These are phyloP conservation scores for Apeira syringaria DNA, from an alignment of 2,888 invertebrate species.

Conservation along the genomic window DNA sequence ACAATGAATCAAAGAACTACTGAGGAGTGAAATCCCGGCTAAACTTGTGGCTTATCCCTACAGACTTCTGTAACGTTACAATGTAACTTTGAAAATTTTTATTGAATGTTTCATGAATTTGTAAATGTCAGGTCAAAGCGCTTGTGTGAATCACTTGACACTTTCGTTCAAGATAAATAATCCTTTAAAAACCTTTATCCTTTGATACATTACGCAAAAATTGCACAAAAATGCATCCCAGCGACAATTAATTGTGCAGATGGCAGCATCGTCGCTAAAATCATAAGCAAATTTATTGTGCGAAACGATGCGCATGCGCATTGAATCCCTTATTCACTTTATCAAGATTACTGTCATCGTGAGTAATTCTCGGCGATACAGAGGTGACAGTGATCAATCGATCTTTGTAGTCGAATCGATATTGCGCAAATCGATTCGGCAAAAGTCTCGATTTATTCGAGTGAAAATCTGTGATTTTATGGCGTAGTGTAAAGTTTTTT, in stretches of 20 bases:
- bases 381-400: slow-evolving; percentile 70
- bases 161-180: background rate
- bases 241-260: slow-evolving; percentile 24
- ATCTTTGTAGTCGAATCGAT: slow-evolving; percentile 53
- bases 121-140: background rate
- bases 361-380: slow-evolving; percentile 66
- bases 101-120: no score
- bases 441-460: slow-evolving; percentile 45
- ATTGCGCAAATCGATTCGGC: slow-evolving; percentile 40
- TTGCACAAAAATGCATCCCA: slow-evolving; percentile 4
- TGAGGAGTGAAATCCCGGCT: no score
- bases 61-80: no score
- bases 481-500: slow-evolving; percentile 3
- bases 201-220: background rate
- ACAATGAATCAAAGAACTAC: no score
- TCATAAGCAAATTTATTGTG: slow-evolving; percentile 26
- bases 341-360: slow-evolving; percentile 69
- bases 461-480: slow-evolving; percentile 44
- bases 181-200: background rate
- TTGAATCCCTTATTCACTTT: slow-evolving; percentile 44
- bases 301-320: slow-evolving; percentile 37
- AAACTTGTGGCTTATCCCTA: no score
- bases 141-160: background rate
- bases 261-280: slow-evolving; percentile 27
- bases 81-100: no score